Evolutionary conservation across 2,888 invertebrate genomes (phyloP), one percentile per base, ranked within the genome.

Genomic region (Patella ulyssiponensis): DNA sequence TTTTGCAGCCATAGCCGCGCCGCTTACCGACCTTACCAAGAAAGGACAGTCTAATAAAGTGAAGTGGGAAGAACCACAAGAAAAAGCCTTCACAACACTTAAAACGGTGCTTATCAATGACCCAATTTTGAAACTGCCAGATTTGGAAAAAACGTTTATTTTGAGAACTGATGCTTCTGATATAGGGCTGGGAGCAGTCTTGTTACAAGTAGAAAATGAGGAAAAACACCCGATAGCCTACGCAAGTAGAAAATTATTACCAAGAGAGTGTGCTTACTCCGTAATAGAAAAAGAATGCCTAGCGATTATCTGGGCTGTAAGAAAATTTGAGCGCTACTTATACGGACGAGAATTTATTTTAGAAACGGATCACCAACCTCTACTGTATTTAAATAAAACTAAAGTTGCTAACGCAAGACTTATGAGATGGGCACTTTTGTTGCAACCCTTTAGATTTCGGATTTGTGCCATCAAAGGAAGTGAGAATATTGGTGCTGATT

Each of bases 81-180:
- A 27, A 27, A 27, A 27, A 27, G 27, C 1, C 27, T 27, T 27
- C 27, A 27, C 27, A 27, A 2, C 27, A 27, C 27, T 27, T 27
- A 27, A 27, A 27, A 27, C 27, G 1, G 27, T 27, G 27, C 27
- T 27, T 27, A 27, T 27, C 27, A 27, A 27, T 17, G 75, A 44
- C 1, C 5, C 58, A n/a, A 33, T 79, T 0, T 27, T 69, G 5
- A 15, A 33, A 11, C n/a, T 79, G 1, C 71, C 79, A 1, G 71
- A 71, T 33, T 33, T 69, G 15, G 69, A 20, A 3, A 74, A n/a
- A 51, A 23, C 58, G 12, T 79, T 76, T 58, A 51, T 76, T 7
- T 79, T 17, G 4, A 51, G 1, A 74, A 76, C 9, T 73, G 73
- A n/a, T 44, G 76, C 79, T 1, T 73, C 76, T 64, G 79, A 73